phyloP scores from a whole-genome alignment of 2,797 vertebrate species.

The Australoheros facetus region DNA sequence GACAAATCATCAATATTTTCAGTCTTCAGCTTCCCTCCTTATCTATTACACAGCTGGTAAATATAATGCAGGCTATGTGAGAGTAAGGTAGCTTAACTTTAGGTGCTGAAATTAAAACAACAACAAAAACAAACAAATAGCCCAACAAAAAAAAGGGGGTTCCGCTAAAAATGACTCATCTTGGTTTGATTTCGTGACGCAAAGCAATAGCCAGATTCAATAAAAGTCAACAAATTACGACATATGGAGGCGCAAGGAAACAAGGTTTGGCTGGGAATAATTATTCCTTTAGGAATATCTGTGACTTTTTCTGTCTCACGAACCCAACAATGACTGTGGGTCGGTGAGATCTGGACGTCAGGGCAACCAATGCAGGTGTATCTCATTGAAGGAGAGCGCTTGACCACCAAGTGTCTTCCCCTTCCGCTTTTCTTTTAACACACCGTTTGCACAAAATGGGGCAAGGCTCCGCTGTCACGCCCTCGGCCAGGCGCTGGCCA shows the following conservation, averaged over 20 bases:
- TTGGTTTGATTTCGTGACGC: neutral
- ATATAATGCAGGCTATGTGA: neutral
- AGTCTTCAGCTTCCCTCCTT: neutral
- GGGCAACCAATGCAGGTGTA: slow-evolving; percentile 27
- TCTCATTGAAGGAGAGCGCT: slow-evolving; percentile 18
- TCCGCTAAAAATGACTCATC: neutral
- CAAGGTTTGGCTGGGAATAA: neutral
- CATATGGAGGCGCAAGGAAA: neutral
- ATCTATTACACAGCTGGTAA: neutral
- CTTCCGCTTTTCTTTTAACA: neutral
- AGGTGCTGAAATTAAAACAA: neutral
- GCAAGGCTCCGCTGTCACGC: neutral
- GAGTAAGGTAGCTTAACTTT: neutral
- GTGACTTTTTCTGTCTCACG: slow-evolving; percentile 16
- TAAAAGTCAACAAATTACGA: too few species aligned
- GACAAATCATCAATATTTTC: neutral
- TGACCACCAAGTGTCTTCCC: neutral
- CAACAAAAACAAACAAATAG: too few species aligned
- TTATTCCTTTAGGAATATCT: slow-evolving; percentile 7
- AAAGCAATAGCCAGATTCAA: too few species aligned
- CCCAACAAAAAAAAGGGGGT: neutral
- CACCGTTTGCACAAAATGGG: slow-evolving; percentile 12
- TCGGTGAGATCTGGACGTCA: slow-evolving; percentile 35
- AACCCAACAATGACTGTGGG: neutral
- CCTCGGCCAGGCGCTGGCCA: slow-evolving; percentile 56